Evolutionary conservation across 2,113 vertebrate genomes (phyloP).

Genomic region (Camelus dromedarius): DNA sequence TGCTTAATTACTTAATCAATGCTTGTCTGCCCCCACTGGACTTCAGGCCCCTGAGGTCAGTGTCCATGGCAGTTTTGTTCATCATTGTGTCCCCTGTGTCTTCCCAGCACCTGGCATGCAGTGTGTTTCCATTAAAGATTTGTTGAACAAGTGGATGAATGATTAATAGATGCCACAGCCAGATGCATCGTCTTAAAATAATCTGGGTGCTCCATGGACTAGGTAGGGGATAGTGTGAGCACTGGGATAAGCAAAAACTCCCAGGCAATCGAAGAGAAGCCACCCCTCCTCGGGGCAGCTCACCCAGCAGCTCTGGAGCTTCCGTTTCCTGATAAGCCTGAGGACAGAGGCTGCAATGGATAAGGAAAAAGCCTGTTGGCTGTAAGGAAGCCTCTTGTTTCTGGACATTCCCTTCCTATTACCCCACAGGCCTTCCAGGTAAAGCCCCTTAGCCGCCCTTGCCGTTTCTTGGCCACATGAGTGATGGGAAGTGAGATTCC

Average conservation of each 20-base stretch:
- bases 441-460: not conserved
- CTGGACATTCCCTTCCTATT: not conserved
- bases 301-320: not conserved
- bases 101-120: not conserved
- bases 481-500: not conserved
- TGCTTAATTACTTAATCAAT: not conserved
- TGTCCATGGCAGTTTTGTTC: not conserved
- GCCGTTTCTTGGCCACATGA: not conserved
- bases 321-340: not conserved
- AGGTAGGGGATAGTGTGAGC: not conserved
- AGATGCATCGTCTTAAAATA: not conserved
- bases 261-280: not conserved
- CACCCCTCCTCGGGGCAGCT: rapidly evolving
- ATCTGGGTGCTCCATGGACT: not conserved
- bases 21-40: not conserved
- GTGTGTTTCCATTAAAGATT: not conserved
- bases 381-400: not conserved
- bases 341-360: not conserved
- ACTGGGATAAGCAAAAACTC: not conserved
- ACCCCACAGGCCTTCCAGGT: not conserved
- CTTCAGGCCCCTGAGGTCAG: not conserved
- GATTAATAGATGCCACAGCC: not conserved
- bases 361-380: not conserved
- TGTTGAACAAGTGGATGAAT: not conserved
- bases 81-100: not conserved